These are phyloP conservation scores for Trilocha varians DNA, from an alignment of 2,888 invertebrate genomes.

Conservation along the genomic window DNA sequence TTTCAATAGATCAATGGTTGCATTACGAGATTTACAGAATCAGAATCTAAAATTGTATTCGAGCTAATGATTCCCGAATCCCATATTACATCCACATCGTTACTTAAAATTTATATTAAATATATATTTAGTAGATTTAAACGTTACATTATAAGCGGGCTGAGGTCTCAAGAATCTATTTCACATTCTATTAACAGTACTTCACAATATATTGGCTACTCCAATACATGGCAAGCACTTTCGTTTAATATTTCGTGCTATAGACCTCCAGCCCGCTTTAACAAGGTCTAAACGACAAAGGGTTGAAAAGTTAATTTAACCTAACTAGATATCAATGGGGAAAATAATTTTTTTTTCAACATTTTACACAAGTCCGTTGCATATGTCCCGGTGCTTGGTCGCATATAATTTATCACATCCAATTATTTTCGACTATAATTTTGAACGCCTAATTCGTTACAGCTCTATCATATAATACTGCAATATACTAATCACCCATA, in stretches of 20 bases:
- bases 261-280: conserved; percentile 24
- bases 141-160: conserved; percentile 1
- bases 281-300: conserved; percentile 26
- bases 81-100: conserved; percentile 15
- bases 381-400: conserved; percentile 43
- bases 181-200: no score
- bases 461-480: no score
- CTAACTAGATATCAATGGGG: conserved; percentile 36
- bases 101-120: background rate
- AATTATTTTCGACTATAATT: no score
- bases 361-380: conserved; percentile 30
- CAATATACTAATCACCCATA: background rate
- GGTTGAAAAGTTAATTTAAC: conserved; percentile 26
- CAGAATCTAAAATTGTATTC: conserved; percentile 17
- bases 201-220: background rate
- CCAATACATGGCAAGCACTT: background rate
- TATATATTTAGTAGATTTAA: background rate
- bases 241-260: background rate
- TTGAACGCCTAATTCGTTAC: no score
- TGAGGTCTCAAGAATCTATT: conserved; percentile 1
- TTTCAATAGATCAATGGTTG: conserved; percentile 21
- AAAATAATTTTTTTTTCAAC: conserved; percentile 21
- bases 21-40: conserved; percentile 20
- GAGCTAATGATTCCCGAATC: conserved; percentile 14
- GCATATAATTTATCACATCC: background rate